Conservation (phyloP, 1,140 invertebrate species). For the Aphis craccivora region DNA sequence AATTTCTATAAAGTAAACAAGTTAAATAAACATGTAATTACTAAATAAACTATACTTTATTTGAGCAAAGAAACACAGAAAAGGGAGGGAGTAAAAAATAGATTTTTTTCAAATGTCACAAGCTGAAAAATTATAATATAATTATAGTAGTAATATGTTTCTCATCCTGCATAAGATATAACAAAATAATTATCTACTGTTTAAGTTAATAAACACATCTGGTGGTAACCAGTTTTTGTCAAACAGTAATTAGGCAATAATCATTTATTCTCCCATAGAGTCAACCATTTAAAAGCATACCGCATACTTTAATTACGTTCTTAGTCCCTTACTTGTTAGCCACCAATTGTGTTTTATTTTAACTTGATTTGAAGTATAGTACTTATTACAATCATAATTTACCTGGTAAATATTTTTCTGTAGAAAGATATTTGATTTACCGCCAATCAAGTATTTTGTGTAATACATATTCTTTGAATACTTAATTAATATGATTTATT, state of each 20-base stretch:
- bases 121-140: no score
- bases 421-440: not conserved
- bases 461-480: constrained; percentile 8
- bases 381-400: not conserved
- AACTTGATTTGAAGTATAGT: not conserved
- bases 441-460: not conserved
- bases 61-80: not conserved
- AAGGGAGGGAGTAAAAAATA: not conserved
- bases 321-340: no score
- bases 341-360: no score
- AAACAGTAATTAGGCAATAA: no score
- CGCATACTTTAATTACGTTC: no score
- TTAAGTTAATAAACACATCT: no score
- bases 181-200: no score
- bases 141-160: not conserved
- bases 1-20: not conserved
- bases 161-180: not conserved
- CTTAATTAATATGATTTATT: not conserved
- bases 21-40: not conserved
- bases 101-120: not conserved
- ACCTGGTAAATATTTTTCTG: not conserved
- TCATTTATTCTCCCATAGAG: no score
- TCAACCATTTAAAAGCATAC: no score
- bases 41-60: not conserved
- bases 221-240: no score